Percentiles rank a stretch among this genome's conserved stretches.
phyloP scores from a whole-genome alignment of 2,888 invertebrate genomes.

The Pogonocherus hispidulus region DNA sequence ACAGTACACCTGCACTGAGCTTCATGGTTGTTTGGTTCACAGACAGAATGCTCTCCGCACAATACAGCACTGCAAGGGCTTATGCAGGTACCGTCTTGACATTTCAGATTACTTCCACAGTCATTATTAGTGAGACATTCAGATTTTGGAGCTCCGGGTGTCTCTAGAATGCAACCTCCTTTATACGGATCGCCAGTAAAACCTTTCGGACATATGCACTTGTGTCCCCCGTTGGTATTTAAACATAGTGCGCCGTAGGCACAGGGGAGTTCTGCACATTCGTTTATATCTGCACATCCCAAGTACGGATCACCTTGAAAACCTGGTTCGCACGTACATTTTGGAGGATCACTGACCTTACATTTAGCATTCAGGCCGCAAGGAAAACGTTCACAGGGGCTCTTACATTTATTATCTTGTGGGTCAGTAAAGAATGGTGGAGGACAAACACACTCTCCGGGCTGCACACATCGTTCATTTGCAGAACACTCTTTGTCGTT shows the following conservation, averaged over 20 bases:
- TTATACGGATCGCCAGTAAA: conserved; percentile 89
- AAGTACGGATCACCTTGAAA: conserved; percentile 88
- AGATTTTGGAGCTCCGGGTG: conserved; percentile 72
- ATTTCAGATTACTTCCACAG: conserved; percentile 85
- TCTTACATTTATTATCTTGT: conserved; percentile 89
- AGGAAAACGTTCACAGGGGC: conserved; percentile 90
- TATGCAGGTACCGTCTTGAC: conserved; percentile 83
- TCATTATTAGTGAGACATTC: conserved; percentile 82
- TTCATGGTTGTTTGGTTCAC: conserved; percentile 89
- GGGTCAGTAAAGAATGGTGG: conserved; percentile 91
- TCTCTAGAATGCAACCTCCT: conserved; percentile 79
- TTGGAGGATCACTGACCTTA: conserved; percentile 89
- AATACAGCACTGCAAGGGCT: conserved; percentile 85
- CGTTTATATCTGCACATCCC: conserved; percentile 89
- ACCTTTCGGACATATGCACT: conserved; percentile 87
- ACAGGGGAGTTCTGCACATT: conserved; percentile 87
- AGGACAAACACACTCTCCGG: conserved; percentile 91
- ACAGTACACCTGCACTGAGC: conserved; percentile 91
- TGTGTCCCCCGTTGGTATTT: conserved; percentile 87
- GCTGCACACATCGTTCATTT: conserved; percentile 92
- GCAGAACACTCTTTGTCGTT: conserved; percentile 86
- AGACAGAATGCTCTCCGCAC: conserved; percentile 88
- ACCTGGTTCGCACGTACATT: conserved; percentile 89
- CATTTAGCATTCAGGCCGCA: conserved; percentile 94
- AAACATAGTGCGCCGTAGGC: conserved; percentile 91